Evolutionary conservation across 1,140 invertebrate genomes (phyloP).

Genomic region (Pteromalus puparum): DNA sequence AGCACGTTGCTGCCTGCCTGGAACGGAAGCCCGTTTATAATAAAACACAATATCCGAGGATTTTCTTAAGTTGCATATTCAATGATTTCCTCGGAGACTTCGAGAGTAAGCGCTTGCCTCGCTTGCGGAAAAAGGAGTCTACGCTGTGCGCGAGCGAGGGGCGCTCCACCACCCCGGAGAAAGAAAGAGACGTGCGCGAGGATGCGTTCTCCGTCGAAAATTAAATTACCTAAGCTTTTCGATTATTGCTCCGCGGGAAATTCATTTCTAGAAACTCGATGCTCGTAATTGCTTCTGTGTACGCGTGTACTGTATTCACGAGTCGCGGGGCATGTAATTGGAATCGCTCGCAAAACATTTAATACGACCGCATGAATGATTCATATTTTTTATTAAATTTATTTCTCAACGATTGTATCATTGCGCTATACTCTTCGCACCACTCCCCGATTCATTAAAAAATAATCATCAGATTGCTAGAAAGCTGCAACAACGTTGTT

Average conservation of each 20-base stretch:
- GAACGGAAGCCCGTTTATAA: slow-evolving; percentile 68
- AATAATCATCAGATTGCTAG: neutral
- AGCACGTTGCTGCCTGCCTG: neutral
- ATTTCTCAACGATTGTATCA: neutral
- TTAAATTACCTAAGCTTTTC: slow-evolving; percentile 40
- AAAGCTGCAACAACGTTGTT: neutral
- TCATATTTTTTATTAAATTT: neutral
- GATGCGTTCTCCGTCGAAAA: neutral
- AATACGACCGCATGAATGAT: neutral
- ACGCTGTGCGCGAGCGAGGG: slow-evolving; percentile 11
- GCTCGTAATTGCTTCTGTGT: neutral
- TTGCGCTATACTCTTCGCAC: neutral
- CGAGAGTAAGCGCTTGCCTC: slow-evolving; percentile 25
- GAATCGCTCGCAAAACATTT: neutral
- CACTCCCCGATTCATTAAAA: neutral
- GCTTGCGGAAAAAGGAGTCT: slow-evolving; percentile 20
- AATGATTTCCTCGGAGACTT: slow-evolving; percentile 83
- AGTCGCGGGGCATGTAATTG: neutral
- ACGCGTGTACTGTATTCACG: neutral
- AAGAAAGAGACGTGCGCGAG: neutral
- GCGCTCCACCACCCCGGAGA: neutral
- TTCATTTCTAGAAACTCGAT: neutral
- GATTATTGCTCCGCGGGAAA: slow-evolving; percentile 20
- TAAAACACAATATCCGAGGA: slow-evolving; percentile 79
- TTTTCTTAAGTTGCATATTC: slow-evolving; percentile 79